Base-by-base conservation (phyloP, 2,113 vertebrate species). In the Corapipo altera region DNA sequence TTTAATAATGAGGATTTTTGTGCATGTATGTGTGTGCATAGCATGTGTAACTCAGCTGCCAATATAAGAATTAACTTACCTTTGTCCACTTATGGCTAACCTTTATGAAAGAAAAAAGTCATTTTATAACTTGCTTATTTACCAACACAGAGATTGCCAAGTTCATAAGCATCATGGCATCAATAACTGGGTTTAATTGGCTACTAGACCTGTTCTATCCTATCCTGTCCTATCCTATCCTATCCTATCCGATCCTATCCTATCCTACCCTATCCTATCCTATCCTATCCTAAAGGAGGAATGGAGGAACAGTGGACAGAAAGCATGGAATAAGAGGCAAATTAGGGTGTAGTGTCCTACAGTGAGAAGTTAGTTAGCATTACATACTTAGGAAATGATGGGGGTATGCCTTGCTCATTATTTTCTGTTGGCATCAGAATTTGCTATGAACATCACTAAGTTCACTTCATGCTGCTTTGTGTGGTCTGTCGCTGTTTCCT, bases 1-100 rank as follows among this genome's bases (percentile, higher is more conserved):
- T 98, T 98, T 98, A 98, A 98, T 98, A 97, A 97, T 96, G 91
- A 97, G 97, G 95, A 95, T 96, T 98, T 97, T 92, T 93, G 94
- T 80, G 77, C 91, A 70, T 22, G 78, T 90, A 62, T 89, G 74
- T 80, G 70, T 92, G 91, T 77, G 90, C 72, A 75, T 87, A 91
- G 93, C 85, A 96, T 92, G 80, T 94, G 81, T 87, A 97, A 97
- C 72, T 93, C 43, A 85, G 78, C 75, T 30, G 41, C 59, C 35
- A 92, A 79, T 97, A 98, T 96, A 88, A 94, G 84, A 95, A 97
- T 89, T 73, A 88, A 61, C 52, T 88, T 67, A 72, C 95, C 62
- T 95, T 72, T 93, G 94, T 94, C 88, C 94, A 89, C 80, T 33
- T 86, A 76, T 74, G 62, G 39, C 55, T 90, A 91, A 82, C 32